Evolutionary conservation across 2,797 vertebrate species (phyloP).

Genomic region (Aselliscus stoliczkanus): DNA sequence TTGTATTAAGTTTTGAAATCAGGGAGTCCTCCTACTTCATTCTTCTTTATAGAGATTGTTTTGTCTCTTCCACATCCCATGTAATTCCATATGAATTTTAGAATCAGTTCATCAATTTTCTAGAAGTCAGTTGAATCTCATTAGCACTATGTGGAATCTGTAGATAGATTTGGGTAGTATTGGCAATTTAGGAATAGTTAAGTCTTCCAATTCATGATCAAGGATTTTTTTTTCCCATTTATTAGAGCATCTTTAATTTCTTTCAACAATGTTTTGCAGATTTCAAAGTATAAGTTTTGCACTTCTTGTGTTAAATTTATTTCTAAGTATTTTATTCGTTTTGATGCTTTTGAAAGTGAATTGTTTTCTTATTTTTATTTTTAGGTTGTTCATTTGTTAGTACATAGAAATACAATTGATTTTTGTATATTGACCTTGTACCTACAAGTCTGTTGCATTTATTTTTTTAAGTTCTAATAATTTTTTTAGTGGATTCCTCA

Average conservation of each 20-base stretch:
- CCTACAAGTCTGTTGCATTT: background rate
- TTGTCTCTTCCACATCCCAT: background rate
- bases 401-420: background rate
- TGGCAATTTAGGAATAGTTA: background rate
- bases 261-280: background rate
- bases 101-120: background rate
- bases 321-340: background rate
- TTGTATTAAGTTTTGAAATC: conserved; percentile 6
- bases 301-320: background rate
- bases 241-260: background rate
- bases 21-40: background rate
- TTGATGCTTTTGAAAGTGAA: background rate
- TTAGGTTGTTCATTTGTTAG: background rate
- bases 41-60: background rate
- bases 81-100: background rate
- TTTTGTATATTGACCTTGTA: background rate
- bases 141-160: background rate
- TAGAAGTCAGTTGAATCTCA: background rate
- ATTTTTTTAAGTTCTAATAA: background rate
- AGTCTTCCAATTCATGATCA: background rate
- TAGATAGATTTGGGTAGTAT: background rate
- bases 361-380: background rate
- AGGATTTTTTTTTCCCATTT: background rate
- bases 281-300: background rate
- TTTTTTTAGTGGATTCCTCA: background rate